phyloP scores from a whole-genome alignment of 2,797 vertebrate genomes.

The Florisuga fusca region DNA sequence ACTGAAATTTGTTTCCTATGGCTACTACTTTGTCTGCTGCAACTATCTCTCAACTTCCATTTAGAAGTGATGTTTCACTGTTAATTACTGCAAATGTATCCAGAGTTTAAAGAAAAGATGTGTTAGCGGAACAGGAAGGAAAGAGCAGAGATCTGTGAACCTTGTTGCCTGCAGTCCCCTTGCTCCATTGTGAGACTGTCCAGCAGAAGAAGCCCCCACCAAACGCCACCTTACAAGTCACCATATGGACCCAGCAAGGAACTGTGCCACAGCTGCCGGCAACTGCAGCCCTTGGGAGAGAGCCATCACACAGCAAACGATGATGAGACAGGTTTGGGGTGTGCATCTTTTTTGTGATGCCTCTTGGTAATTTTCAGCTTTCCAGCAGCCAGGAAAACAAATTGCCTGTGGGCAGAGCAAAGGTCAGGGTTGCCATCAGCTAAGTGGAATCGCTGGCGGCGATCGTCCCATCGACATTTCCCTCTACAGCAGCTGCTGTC shows the following conservation, averaged over 20 bases:
- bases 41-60: not conserved
- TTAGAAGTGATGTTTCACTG: not conserved
- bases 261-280: not conserved
- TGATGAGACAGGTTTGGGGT: conserved; percentile 10
- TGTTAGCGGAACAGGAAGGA: not conserved
- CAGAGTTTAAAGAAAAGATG: not conserved
- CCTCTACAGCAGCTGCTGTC: not conserved
- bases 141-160: not conserved
- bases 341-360: not conserved
- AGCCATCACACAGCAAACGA: not conserved
- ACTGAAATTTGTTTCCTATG: not conserved
- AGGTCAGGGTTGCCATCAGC: conserved; percentile 62
- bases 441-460: not conserved
- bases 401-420: conserved; percentile 38
- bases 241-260: not conserved
- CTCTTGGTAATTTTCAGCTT: conserved; percentile 23
- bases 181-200: not conserved
- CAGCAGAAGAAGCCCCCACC: not conserved
- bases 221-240: fast-evolving
- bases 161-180: not conserved
- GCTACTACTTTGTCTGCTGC: not conserved
- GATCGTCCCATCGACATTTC: conserved; percentile 22
- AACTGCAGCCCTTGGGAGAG: not conserved
- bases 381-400: conserved; percentile 53
- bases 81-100: not conserved